Evolutionary conservation across 1,140 invertebrate species (phyloP).

Genomic region (Monomorium pharaonis): DNA sequence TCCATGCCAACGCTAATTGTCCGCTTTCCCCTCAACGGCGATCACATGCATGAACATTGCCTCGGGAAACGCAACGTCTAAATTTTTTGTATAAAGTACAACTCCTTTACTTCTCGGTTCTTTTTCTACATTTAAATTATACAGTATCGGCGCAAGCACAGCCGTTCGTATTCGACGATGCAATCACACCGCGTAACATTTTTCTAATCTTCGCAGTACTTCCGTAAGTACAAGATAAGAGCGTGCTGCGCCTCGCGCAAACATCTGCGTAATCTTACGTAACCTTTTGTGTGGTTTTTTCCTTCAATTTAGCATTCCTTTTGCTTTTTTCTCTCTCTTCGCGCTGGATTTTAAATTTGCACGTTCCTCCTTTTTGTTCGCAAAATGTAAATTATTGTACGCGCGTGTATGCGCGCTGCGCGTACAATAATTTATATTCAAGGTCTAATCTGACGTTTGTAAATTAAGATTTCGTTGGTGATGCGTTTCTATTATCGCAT

Average conservation of each 20-base stretch:
- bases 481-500: not conserved
- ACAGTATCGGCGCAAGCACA: not conserved
- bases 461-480: not conserved
- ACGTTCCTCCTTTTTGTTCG: not conserved
- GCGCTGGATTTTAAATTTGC: not conserved
- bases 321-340: not conserved
- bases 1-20: slow-evolving; percentile 56
- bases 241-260: not conserved
- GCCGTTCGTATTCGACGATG: not conserved
- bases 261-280: not conserved
- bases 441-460: not conserved
- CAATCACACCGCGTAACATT: not conserved
- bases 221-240: slow-evolving; percentile 39
- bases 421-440: not conserved
- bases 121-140: slow-evolving; percentile 14
- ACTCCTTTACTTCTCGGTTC: not conserved
- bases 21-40: not conserved
- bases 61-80: slow-evolving; percentile 11
- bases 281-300: not conserved
- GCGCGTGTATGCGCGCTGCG: not conserved
- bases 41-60: slow-evolving; percentile 31
- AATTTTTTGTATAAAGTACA: slow-evolving; percentile 22
- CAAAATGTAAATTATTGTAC: not conserved
- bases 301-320: not conserved
- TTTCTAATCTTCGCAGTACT: slow-evolving; percentile 10